Percentiles rank a stretch among this genome's conserved stretches.
Evolutionary conservation across 2,113 vertebrate genomes (phyloP).

Genomic region (Anser brachyrhynchus): DNA sequence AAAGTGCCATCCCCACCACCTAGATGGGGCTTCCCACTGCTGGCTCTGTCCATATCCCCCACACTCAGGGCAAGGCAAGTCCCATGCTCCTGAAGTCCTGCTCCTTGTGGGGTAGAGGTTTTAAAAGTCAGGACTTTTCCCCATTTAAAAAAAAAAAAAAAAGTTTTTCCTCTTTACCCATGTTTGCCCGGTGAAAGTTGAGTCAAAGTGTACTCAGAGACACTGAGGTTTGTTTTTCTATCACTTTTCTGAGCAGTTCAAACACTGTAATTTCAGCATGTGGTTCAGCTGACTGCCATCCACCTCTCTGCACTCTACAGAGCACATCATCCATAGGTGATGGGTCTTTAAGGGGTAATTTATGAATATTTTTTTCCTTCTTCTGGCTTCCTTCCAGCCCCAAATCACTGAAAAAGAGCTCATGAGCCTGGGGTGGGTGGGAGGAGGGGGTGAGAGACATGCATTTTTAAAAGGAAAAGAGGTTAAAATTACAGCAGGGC

Average conservation of each 20-base stretch:
- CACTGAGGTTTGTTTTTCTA: conserved; percentile 51
- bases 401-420: not conserved
- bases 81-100: accelerated
- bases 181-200: not conserved
- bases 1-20: not conserved
- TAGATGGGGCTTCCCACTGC: not conserved
- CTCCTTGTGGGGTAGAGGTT: not conserved
- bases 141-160: not conserved
- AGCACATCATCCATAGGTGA: not conserved
- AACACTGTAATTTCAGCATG: conserved; percentile 4
- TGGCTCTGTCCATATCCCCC: not conserved
- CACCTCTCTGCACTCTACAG: not conserved
- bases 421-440: accelerated
- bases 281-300: not conserved
- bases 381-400: not conserved
- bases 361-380: not conserved
- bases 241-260: not conserved
- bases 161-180: not conserved
- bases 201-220: not conserved
- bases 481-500: not conserved
- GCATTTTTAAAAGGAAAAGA: not conserved
- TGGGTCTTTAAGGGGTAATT: not conserved
- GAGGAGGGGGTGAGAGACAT: not conserved
- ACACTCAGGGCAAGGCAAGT: not conserved
- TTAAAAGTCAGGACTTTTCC: not conserved